These are phyloP conservation scores for Pogonomyrmex barbatus DNA, from an alignment of 1,140 invertebrate genomes.

Conservation along the genomic window DNA sequence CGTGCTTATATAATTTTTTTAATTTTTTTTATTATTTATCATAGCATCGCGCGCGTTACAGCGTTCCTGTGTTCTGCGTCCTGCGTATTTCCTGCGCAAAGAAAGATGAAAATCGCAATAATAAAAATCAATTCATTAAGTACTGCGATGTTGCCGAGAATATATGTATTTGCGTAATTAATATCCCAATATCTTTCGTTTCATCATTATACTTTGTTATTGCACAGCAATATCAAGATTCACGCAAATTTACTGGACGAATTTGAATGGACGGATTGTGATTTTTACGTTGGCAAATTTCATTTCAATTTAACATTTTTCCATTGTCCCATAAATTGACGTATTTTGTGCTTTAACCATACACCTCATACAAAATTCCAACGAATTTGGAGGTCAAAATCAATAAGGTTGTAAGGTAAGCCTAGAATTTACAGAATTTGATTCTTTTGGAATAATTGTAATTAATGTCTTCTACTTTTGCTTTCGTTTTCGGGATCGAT, in stretches of 20 bases:
- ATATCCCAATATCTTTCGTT: background rate
- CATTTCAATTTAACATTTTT: background rate
- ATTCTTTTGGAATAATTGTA: background rate
- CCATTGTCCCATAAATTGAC: background rate
- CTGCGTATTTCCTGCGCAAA: background rate
- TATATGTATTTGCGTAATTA: constrained; percentile 5
- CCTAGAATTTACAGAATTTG: background rate
- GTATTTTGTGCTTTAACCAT: background rate
- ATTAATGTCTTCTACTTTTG: background rate
- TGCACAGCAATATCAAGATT: background rate
- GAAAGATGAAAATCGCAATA: background rate
- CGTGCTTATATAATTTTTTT: background rate
- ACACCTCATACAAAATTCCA: background rate
- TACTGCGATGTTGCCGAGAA: constrained; percentile 11
- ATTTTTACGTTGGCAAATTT: constrained; percentile 4
- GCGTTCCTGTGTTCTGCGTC: constrained; percentile 26
- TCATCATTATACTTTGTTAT: background rate
- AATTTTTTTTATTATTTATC: constrained; percentile 44
- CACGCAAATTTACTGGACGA: background rate
- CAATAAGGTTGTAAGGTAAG: background rate
- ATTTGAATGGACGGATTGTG: constrained; percentile 19
- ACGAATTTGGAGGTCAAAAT: background rate
- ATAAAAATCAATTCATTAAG: background rate
- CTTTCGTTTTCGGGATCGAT: background rate
- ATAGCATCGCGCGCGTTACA: constrained; percentile 40